Percentiles rank a stretch among this genome's conserved stretches.
Evolutionary conservation across 2,113 vertebrate genomes (phyloP).

Genomic region (Oreochromis niloticus): DNA sequence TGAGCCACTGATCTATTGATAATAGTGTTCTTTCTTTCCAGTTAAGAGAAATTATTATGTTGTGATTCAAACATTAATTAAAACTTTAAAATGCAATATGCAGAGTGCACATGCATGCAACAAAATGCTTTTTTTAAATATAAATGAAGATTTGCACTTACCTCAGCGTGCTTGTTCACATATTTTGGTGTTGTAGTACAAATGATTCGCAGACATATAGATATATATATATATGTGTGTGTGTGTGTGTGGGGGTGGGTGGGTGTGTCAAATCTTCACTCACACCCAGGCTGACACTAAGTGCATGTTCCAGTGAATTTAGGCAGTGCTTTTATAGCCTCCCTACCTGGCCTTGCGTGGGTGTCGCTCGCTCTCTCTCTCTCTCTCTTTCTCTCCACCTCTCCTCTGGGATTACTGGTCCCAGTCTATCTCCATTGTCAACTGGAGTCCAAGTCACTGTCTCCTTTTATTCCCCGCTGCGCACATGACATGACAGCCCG

Average conservation of each 20-base stretch:
- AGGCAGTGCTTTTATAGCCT: constrained; percentile 50
- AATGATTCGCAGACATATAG: not conserved
- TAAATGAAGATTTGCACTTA: not conserved
- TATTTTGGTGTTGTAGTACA: not conserved
- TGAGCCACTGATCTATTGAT: not conserved
- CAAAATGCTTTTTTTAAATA: not conserved
- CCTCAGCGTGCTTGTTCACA: not conserved
- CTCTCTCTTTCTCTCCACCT: not conserved
- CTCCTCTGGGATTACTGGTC: constrained; percentile 13
- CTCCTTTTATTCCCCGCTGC: not conserved
- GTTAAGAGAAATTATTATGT: not conserved
- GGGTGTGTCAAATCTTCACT: constrained; percentile 22
- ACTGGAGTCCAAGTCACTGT: constrained; percentile 32
- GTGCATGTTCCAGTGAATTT: constrained; percentile 14
- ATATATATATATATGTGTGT: fast-evolving
- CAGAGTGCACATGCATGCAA: not conserved
- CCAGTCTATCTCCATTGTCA: constrained; percentile 20
- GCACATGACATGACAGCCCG: constrained; percentile 12
- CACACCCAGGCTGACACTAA: constrained; percentile 16
- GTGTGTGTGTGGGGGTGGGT: not conserved
- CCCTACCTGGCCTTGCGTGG: constrained; percentile 35
- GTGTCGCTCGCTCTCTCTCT: not conserved
- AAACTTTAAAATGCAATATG: not conserved
- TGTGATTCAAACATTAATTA: not conserved
- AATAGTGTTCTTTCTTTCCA: not conserved